Conservation (phyloP, 2,888 invertebrate genomes). For the Eilema caniola region DNA sequence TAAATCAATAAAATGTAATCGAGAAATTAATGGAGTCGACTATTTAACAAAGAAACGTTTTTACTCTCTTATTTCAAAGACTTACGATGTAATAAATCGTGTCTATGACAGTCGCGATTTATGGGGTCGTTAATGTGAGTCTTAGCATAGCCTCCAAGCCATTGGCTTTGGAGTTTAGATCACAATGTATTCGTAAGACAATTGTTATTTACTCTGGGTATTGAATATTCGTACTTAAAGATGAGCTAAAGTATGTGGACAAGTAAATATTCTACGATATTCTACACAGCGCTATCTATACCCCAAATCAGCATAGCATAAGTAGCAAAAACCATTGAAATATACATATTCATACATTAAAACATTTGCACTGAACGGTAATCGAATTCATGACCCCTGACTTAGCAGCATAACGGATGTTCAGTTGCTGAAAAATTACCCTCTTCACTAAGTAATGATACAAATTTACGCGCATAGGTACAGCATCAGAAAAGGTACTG, state of each 20-base stretch:
- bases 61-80: slow-evolving; percentile 3
- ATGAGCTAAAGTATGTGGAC: background rate
- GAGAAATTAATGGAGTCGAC: background rate
- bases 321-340: too few species aligned
- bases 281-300: too few species aligned
- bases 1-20: background rate
- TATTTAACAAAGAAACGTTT: background rate
- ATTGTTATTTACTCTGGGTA: background rate
- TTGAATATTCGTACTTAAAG: background rate
- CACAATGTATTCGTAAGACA: slow-evolving; percentile 2
- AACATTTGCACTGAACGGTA: too few species aligned
- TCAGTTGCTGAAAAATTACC: too few species aligned
- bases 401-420: too few species aligned
- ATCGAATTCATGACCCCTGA: too few species aligned
- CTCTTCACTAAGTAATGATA: too few species aligned
- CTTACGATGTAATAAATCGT: background rate
- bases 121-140: background rate
- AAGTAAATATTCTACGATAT: background rate
- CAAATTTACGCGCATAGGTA: too few species aligned
- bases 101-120: background rate
- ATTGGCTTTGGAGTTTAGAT: background rate
- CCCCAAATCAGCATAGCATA: too few species aligned
- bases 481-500: too few species aligned
- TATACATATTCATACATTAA: too few species aligned
- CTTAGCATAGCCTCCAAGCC: slow-evolving; percentile 3